Conservation (phyloP, 2,113 vertebrate species). For the Aegotheles bennettii region DNA sequence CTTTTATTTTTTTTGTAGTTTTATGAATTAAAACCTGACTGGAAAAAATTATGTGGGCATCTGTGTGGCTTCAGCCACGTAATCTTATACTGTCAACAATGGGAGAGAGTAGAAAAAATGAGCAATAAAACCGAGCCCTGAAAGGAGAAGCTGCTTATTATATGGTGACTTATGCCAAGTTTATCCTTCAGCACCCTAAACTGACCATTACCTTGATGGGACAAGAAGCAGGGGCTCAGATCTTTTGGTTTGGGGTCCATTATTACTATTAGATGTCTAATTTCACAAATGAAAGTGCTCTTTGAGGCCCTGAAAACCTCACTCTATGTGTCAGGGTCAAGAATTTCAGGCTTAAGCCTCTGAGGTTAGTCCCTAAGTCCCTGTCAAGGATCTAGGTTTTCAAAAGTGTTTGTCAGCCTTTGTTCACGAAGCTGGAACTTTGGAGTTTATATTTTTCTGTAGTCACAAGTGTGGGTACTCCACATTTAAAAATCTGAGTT, state of each 20-base stretch:
- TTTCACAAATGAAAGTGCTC: background rate
- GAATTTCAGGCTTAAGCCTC: background rate
- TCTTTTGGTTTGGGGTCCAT: background rate
- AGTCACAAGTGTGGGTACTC: background rate
- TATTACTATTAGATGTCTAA: background rate
- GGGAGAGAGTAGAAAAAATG: background rate
- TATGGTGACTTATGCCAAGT: background rate
- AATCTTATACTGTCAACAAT: background rate
- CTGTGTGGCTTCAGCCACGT: background rate
- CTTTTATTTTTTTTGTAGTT: background rate
- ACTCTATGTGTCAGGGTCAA: background rate
- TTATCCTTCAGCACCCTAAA: background rate
- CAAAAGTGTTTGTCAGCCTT: background rate
- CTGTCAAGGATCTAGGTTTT: background rate
- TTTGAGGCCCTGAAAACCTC: background rate
- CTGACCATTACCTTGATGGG: background rate
- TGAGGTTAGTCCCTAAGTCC: background rate
- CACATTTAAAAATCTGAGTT: background rate
- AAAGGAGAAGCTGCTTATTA: background rate
- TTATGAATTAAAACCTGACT: background rate
- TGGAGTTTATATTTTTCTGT: background rate
- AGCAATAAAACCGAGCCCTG: background rate
- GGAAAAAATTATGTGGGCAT: background rate
- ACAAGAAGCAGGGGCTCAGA: background rate
- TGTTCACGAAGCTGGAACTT: background rate